These are phyloP conservation scores for Cheilosia impressa DNA, from an alignment of 2,888 invertebrate species.

Conservation along the genomic window DNA sequence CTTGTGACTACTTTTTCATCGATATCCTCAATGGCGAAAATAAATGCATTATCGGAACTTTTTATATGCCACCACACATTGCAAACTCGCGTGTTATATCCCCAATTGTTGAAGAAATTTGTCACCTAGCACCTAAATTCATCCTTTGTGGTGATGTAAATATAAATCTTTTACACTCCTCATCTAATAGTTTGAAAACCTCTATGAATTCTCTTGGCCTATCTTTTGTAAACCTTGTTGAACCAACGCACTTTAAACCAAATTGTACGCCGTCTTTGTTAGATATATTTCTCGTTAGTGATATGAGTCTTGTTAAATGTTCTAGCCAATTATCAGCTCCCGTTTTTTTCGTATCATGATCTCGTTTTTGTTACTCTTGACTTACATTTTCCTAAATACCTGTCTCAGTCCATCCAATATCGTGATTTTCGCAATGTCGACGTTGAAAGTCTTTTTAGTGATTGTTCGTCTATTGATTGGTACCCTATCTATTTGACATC, in stretches of 20 bases:
- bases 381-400: background rate
- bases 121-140: background rate
- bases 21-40: background rate
- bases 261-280: background rate
- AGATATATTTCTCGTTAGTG: background rate
- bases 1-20: constrained; percentile 1
- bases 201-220: constrained; percentile 1
- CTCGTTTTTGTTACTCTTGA: constrained; percentile 4
- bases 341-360: constrained; percentile 13
- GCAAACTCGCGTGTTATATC: constrained; percentile 1
- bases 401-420: background rate
- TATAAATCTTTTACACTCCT: constrained; percentile 5
- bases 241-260: no score
- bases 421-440: constrained; percentile 15
- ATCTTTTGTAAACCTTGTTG: background rate
- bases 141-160: constrained; percentile 6
- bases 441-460: constrained; percentile 10
- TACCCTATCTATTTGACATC: background rate
- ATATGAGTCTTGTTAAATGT: no score
- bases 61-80: background rate
- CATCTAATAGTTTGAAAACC: background rate
- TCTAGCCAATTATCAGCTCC: no score
- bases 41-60: constrained; percentile 2
- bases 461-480: constrained; percentile 4
- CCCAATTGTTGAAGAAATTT: constrained; percentile 7